phyloP scores from a whole-genome alignment of 1,140 invertebrate genomes.

The Drepana arcuata region DNA sequence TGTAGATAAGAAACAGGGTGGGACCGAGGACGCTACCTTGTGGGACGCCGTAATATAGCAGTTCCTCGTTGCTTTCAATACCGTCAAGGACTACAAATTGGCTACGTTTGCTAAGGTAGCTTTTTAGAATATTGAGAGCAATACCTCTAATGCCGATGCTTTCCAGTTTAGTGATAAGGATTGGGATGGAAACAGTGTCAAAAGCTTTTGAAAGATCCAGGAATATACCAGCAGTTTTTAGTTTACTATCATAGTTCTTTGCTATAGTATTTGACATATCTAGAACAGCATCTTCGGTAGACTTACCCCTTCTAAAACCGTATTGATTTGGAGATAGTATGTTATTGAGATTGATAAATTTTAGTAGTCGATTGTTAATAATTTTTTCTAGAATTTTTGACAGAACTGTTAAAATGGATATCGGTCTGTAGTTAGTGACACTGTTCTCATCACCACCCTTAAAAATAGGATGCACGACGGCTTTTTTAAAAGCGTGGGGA shows the following conservation, averaged over 20 bases:
- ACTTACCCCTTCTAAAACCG: not conserved
- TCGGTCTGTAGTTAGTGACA: constrained; percentile 8
- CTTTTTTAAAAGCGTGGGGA: constrained; percentile 1
- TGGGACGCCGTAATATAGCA: not conserved
- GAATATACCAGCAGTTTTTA: not conserved
- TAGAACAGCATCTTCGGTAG: not conserved
- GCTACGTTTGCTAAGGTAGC: not conserved
- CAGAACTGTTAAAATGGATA: constrained; percentile 5
- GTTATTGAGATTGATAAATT: not conserved
- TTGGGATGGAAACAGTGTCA: constrained; percentile 1
- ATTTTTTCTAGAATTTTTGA: constrained; percentile 12
- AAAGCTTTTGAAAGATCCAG: constrained; percentile 3
- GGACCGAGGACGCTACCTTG: not conserved
- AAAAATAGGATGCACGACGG: not conserved
- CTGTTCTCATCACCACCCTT: not conserved
- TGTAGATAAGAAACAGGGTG: not conserved
- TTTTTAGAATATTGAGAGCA: not conserved
- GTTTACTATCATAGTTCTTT: not conserved
- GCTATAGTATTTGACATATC: not conserved
- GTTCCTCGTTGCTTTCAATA: not conserved
- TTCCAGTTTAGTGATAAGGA: not conserved
- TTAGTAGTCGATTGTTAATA: constrained; percentile 2
- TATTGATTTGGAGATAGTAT: not conserved
- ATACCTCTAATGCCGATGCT: not conserved
- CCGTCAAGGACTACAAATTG: not conserved